Base-by-base conservation (phyloP, 2,113 vertebrate species). In the Aldabrachelys gigantea region DNA sequence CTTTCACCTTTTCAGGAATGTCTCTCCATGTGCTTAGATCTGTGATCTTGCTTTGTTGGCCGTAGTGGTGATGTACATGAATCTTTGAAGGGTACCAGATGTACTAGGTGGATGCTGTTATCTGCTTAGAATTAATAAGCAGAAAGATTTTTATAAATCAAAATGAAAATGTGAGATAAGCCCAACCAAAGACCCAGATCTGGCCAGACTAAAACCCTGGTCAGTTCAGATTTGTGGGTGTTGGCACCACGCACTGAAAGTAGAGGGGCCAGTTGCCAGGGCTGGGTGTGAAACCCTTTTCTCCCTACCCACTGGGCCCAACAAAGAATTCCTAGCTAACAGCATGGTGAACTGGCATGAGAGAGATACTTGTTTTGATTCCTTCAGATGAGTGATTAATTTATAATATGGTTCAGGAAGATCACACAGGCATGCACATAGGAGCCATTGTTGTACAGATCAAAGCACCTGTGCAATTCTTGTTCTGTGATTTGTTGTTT, bases 301-400 rank as follows among this genome's bases (percentile, higher is more conserved):
- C 27, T 84, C 90, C 41, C 4, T 44, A 27, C 25, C 7, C 7
- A 47, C 75, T 54, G 2, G 93, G 89, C 93, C 54, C 13, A 47
- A 88, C 79, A 49, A 96, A 79, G 35, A 53, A 82, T 96, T 93
- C 80, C 80, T 27, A 92, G 65, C 50, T 89, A 84, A 35, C 92
- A 89, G 53, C 85, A 82, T 69, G 53, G 62, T 62, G 49, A 82
- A 10, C 69, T 95, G 62, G 22, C 62, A 44, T 92, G 50, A 65
- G 57, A 80, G 79, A 0, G 84, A 31, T 8, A 10, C 89, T 88
- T 95, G 4, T 79, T 96, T 91, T 95, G 44, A 75, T 91, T 93
- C 75, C 86, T 96, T 13, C 44, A 95, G 52, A 88, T 29, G 27
- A 88, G 94, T 94, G 41, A 78, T 78, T 78, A 27, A 78, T 78